Conservation (phyloP, 2,113 vertebrate species). For the Eolophus roseicapilla region DNA sequence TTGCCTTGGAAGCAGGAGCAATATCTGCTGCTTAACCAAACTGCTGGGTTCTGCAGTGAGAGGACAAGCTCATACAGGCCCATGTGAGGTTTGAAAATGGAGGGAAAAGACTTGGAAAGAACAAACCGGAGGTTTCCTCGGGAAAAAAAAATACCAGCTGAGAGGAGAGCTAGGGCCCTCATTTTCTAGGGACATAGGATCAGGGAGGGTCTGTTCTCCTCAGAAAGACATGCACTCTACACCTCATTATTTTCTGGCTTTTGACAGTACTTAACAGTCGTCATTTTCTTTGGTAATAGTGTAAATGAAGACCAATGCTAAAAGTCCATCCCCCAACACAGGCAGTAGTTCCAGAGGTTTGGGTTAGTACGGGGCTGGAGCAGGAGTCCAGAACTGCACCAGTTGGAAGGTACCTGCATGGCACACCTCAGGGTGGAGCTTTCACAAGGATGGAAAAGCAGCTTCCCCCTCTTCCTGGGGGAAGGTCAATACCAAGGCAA, state of each 20-base stretch:
- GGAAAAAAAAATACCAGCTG: neutral
- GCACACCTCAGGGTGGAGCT: neutral
- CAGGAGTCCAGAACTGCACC: neutral
- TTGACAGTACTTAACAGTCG: constrained; percentile 59
- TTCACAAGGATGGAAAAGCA: neutral
- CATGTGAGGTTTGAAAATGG: neutral
- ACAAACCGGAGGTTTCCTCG: neutral
- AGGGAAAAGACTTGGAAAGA: neutral
- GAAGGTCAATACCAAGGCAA: neutral
- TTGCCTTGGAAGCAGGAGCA: neutral
- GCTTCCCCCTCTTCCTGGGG: neutral
- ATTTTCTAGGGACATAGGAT: rapidly evolving
- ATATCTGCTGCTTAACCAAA: neutral
- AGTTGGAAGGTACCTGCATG: neutral
- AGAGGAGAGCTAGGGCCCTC: neutral
- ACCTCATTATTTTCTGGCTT: neutral
- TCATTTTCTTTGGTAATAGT: constrained; percentile 72
- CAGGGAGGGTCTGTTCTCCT: neutral
- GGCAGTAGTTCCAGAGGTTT: constrained; percentile 77
- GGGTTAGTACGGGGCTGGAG: constrained; percentile 50
- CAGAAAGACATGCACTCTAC: neutral
- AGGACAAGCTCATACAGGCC: neutral
- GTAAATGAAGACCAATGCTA: constrained; percentile 73
- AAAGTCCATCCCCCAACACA: constrained; percentile 65
- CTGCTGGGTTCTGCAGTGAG: neutral